A percentile compares a stretch with the other conserved stretches of the same genome.
These are phyloP conservation scores for Mus spicilegus DNA, from an alignment of 2,113 vertebrate genomes.

Conservation along the genomic window DNA sequence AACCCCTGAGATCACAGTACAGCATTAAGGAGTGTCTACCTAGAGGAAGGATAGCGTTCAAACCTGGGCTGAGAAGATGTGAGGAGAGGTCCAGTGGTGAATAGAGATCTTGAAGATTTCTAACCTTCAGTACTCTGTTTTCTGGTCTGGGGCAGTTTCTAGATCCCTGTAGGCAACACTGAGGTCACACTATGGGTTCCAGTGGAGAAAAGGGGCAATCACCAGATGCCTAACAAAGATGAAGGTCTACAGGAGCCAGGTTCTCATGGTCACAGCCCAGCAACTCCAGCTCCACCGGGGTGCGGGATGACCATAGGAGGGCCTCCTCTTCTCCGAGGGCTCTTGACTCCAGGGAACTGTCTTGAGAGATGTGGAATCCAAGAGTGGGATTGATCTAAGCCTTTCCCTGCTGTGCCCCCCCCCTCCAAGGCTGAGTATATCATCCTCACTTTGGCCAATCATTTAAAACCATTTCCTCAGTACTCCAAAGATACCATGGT, in stretches of 20 bases:
- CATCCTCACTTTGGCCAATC: not conserved
- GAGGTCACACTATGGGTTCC: slow-evolving; percentile 60
- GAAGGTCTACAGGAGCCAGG: slow-evolving; percentile 57
- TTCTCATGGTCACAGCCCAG: slow-evolving; percentile 68
- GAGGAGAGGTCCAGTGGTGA: not conserved
- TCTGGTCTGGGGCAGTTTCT: not conserved
- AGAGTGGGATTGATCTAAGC: too few relatives aligned
- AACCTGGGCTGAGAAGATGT: too few relatives aligned
- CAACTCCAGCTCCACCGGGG: slow-evolving; percentile 73
- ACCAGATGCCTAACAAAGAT: slow-evolving; percentile 63
- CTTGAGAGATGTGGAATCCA: not conserved
- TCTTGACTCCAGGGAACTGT: not conserved
- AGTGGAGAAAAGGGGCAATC: slow-evolving; percentile 63
- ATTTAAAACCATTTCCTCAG: not conserved
- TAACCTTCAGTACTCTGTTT: not conserved
- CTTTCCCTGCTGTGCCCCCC: not conserved
- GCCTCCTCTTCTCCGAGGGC: not conserved
- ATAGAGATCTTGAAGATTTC: not conserved
- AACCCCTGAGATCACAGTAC: not conserved
- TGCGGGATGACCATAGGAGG: slow-evolving; percentile 61
- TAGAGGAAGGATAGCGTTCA: not conserved
- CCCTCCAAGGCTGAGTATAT: not conserved
- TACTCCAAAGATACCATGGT: fast-evolving
- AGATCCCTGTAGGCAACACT: slow-evolving; percentile 45
- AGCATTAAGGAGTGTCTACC: slow-evolving; percentile 76